Evolutionary conservation across 2,888 invertebrate species (phyloP), one percentile per base, ranked within the genome.

Genomic region (Pseudoips prasinana): DNA sequence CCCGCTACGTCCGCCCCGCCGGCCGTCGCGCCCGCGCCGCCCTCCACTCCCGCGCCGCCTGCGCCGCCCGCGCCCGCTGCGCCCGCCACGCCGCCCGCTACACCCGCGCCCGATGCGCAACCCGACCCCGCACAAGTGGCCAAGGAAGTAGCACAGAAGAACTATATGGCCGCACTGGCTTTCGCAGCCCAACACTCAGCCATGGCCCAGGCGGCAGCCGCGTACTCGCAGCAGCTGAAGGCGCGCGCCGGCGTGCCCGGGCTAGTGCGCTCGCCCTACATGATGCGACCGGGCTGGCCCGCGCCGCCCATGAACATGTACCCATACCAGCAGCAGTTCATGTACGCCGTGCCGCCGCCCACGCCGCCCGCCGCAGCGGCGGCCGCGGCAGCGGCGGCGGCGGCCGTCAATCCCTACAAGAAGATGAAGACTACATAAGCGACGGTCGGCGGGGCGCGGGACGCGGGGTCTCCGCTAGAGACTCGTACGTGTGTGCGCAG

Each of bases 401-500:
- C 81, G 41, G 82, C 81, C 28, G 90, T 94, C 73, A 95, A 95
- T 77, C 96, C 96, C 38, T 96, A 95, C 87, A 96, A 96, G 89
- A 96, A 96, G 90, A 94, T 96, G 93, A 96, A 96, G 90, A 96
- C 96, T 65, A 95, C 94, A 74, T 94, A 94, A 72, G 58, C 24
- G 64, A 65, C 74, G 79, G 75, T 65, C 72, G 76, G 79, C 70
- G 80, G 79, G 81, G 77, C 73, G 79, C 78, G 77, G 79, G 81
- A 76, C 79, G 85, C 84, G 84, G 85, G 84, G 84, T 79, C 83
- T 83, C 81, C 83, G 74, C 79, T 85, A 85, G 86, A 85, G 85
- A 85, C 85, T 86, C 78, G 69, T 82, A 81, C 70, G 79, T 82
- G 84, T 81, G 84, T 71, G 62, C 66, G 61, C 65, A 69, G 77